Conservation (phyloP, 2,113 vertebrate species). For the Lates calcarifer region DNA sequence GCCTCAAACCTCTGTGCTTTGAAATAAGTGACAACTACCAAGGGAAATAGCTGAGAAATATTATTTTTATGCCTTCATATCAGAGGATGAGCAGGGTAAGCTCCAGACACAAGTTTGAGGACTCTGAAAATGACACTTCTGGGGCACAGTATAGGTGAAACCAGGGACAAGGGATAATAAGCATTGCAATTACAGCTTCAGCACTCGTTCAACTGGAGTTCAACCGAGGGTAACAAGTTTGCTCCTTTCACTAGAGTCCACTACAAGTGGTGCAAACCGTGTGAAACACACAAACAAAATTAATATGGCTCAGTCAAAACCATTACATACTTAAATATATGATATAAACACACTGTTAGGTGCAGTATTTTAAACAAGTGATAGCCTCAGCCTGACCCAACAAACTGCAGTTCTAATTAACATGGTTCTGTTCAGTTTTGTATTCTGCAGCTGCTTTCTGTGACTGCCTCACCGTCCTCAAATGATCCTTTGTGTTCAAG, state of each 20-base stretch:
- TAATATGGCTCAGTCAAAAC: not conserved
- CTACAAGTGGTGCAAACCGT: not conserved
- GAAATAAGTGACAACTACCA: slow-evolving; percentile 23
- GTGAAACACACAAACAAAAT: not conserved
- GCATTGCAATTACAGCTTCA: slow-evolving; percentile 63
- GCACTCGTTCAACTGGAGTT: slow-evolving; percentile 32
- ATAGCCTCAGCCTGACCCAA: not conserved
- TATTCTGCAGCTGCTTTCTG: not conserved
- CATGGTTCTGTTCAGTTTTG: slow-evolving; percentile 1
- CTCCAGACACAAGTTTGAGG: slow-evolving; percentile 60
- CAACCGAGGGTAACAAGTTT: slow-evolving; percentile 28
- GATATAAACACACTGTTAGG: not conserved
- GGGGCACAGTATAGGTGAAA: slow-evolving; percentile 61
- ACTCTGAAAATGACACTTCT: slow-evolving; percentile 72
- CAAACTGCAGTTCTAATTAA: not conserved
- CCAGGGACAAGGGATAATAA: slow-evolving; percentile 55
- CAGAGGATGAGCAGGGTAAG: slow-evolving; percentile 47
- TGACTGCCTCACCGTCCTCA: not conserved
- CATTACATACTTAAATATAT: not conserved
- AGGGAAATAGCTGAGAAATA: slow-evolving; percentile 47
- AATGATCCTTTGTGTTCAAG: slow-evolving; percentile 10
- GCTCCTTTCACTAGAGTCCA: slow-evolving; percentile 18
- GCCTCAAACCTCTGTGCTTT: slow-evolving; percentile 5
- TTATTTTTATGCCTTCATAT: slow-evolving; percentile 42
- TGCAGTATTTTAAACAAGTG: not conserved